Conservation (phyloP, 1,140 invertebrate species). For the Babylonia areolata region DNA sequence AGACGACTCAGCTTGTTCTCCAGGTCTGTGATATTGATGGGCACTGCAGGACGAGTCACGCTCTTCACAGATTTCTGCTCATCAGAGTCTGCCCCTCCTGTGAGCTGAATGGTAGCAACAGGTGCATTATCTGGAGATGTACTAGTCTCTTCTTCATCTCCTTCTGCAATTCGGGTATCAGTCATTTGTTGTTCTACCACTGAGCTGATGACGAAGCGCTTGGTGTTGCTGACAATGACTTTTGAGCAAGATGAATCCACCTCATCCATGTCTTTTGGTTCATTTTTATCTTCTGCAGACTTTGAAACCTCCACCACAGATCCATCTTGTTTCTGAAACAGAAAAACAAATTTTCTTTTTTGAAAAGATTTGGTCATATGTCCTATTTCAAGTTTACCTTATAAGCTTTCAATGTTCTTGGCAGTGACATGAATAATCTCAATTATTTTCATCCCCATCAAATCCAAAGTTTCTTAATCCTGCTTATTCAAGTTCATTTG, state of each 20-base stretch:
- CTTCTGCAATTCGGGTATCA: constrained; percentile 64
- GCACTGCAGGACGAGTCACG: constrained; percentile 53
- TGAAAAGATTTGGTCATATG: not conserved
- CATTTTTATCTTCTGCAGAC: constrained; percentile 45
- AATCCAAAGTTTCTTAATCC: no score
- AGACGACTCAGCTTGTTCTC: constrained; percentile 63
- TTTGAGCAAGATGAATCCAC: constrained; percentile 47
- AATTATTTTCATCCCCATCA: no score
- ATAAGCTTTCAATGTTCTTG: no score
- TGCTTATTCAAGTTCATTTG: no score
- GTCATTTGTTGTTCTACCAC: constrained; percentile 54
- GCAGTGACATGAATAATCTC: no score
- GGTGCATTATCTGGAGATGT: constrained; percentile 50
- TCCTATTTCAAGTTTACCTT: no score
- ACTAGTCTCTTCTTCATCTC: constrained; percentile 60
- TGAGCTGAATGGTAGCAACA: constrained; percentile 20
- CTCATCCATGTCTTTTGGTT: constrained; percentile 46
- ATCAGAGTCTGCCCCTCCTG: constrained; percentile 50
- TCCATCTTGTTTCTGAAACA: constrained; percentile 55
- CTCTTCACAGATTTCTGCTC: constrained; percentile 48
- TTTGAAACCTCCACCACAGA: constrained; percentile 54
- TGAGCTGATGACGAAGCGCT: constrained; percentile 64
- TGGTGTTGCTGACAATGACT: constrained; percentile 65
- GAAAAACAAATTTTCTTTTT: not conserved
- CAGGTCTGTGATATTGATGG: constrained; percentile 65